Evolutionary conservation across 2,888 invertebrate species (phyloP), one percentile per base, ranked within the genome.

Genomic region (Seira sanloemensis): DNA sequence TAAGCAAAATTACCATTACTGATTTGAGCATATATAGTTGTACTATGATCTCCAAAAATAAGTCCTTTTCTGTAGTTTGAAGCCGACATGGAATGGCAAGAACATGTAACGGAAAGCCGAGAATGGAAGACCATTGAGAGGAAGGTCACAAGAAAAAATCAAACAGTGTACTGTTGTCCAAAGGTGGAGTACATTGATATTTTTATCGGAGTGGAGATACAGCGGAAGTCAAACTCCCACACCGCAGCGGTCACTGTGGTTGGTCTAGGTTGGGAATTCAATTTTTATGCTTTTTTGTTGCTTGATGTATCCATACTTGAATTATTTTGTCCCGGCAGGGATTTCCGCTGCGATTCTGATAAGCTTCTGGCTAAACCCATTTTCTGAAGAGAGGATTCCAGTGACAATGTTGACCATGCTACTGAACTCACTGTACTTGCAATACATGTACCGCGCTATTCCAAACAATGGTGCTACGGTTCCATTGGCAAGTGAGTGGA

Each of bases 281-380:
- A 5, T 18, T 58, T 9, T 37, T n/a, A n/a, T n/a, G n/a, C n/a
- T n/a, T n/a, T n/a, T n/a, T n/a, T n/a, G n/a, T n/a, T n/a, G n/a
- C n/a, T n/a, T n/a, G n/a, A n/a, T n/a, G n/a, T n/a, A n/a, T n/a
- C n/a, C n/a, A n/a, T n/a, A n/a, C n/a, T n/a, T n/a, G n/a, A n/a
- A n/a, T n/a, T n/a, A n/a, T n/a, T n/a, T n/a, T n/a, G n/a, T n/a
- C n/a, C n/a, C n/a, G n/a, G n/a, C 54, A 84, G 86, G 84, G 1
- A 86, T 85, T 46, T 66, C 84, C 7, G 50, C 25, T 9, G 76
- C 69, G 1, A 72, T 86, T 12, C 69, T 86, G 21, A n/a, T 78
- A 0, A 79, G 86, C 24, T 86, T 86, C 50, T 86, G 86, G 86
- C 18, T 86, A 21, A 78, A 78, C 21, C 86, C 86, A 0, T 82